Evolutionary conservation across 2,113 vertebrate genomes (phyloP), one percentile per base, ranked within the genome.

Genomic region (Emydura subglobosa): DNA sequence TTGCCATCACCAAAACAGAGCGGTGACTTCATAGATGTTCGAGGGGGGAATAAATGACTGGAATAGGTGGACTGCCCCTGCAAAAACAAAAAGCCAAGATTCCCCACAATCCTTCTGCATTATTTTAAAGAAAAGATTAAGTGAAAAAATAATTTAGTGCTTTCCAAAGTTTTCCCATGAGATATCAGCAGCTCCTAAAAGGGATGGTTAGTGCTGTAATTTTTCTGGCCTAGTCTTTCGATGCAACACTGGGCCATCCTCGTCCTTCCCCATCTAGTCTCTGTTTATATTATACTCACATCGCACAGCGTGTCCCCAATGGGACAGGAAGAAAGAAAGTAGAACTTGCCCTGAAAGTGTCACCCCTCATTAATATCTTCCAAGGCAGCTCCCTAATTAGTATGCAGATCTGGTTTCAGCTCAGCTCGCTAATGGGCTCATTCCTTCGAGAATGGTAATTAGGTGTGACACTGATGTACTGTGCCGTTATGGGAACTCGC

Each of bases 311-410:
- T 51, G 68, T 93, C 92, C 97, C 85, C 89, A 97, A 96, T 82
- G 90, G 96, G 97, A 96, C 97, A 94, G 34, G 80, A 93, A 94
- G 88, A 97, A 95, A 91, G 91, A 97, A 96, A 97, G 93, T 96
- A 95, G 97, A 97, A 97, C 87, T 97, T 98, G 95, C 96, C 96
- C 98, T 97, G 97, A 95, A 98, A 98, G 98, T 98, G 98, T 98
- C 98, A 98, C 92, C 97, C 97, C 96, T 98, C 98, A 98, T 98
- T 98, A 98, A 97, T 97, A 98, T 98, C 98, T 96, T 97, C 94
- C 50, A 72, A 98, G 96, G 96, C 96, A 96, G 91, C 87, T 96
- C 87, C 82, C 93, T 98, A 97, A 98, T 98, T 98, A 97, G 95
- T 59, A 98, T 98, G 98, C 97, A 97, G 97, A 95, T 93, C 87